phyloP scores from a whole-genome alignment of 1,140 invertebrate species.

The Bombyx mandarina region DNA sequence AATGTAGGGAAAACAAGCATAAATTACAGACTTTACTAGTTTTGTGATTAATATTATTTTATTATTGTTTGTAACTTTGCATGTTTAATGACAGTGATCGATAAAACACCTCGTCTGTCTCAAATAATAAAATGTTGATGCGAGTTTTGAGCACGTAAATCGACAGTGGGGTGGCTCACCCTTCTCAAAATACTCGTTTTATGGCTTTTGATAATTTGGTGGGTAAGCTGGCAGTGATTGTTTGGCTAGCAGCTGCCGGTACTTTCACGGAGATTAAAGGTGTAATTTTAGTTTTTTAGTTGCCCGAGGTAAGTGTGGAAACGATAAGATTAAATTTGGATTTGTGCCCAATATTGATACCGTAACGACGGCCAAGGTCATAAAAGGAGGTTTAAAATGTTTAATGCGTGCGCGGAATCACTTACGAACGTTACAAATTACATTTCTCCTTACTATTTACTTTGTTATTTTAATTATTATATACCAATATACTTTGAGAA shows the following conservation, averaged over 20 bases:
- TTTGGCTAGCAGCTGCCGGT: slow-evolving; percentile 50
- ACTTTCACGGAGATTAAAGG: slow-evolving; percentile 47
- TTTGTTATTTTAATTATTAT: no score
- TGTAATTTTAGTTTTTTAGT: slow-evolving; percentile 37
- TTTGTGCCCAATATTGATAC: slow-evolving; percentile 13
- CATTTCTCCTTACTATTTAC: no score
- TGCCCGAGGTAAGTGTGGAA: slow-evolving; percentile 28
- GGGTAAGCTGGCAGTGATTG: slow-evolving; percentile 65
- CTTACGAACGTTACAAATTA: no score
- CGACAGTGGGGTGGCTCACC: slow-evolving; percentile 60
- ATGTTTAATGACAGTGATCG: slow-evolving; percentile 20
- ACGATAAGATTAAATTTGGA: slow-evolving; percentile 30
- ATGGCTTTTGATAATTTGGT: slow-evolving; percentile 68
- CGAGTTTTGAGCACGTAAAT: slow-evolving; percentile 47
- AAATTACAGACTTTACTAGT: no score
- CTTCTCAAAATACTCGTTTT: slow-evolving; percentile 61
- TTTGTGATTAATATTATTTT: no score
- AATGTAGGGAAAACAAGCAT: no score
- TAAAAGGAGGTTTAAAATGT: no score
- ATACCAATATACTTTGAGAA: no score
- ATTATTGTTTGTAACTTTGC: no score
- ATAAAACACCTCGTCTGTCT: slow-evolving; percentile 40
- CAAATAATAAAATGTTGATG: slow-evolving; percentile 54
- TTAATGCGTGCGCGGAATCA: no score
- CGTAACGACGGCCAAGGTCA: slow-evolving; percentile 8